These are phyloP conservation scores for Zhengitettix transpicula DNA, from an alignment of 2,888 invertebrate genomes.

Conservation along the genomic window DNA sequence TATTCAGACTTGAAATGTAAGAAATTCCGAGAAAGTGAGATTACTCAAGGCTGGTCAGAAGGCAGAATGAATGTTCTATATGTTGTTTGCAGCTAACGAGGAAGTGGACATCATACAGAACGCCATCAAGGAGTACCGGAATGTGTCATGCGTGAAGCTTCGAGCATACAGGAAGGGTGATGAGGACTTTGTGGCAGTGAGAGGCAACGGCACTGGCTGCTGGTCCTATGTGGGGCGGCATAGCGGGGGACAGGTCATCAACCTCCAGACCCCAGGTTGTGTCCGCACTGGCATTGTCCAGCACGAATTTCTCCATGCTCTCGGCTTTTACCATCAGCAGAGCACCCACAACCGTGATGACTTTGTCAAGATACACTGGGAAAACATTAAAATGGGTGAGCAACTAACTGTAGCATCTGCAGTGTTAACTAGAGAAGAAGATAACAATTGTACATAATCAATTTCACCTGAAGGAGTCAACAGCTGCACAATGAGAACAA, in stretches of 20 bases:
- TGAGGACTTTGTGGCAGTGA: conserved; percentile 37
- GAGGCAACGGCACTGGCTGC: conserved; percentile 36
- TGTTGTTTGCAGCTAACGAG: conserved; percentile 23
- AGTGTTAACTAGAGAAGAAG: too few relatives aligned
- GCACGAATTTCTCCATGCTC: conserved; percentile 35
- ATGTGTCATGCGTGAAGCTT: conserved; percentile 45
- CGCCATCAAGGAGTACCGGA: conserved; percentile 41
- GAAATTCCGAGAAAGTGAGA: too few relatives aligned
- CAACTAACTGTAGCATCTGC: neutral
- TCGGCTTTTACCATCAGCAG: conserved; percentile 37
- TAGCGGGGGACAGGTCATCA: conserved; percentile 41
- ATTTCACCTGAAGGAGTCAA: too few relatives aligned
- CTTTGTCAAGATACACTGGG: conserved; percentile 29
- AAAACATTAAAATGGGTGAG: conserved; percentile 29
- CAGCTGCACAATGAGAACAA: too few relatives aligned
- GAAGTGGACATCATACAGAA: conserved; percentile 31
- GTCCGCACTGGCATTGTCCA: conserved; percentile 33
- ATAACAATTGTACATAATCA: too few relatives aligned
- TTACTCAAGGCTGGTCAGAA: neutral
- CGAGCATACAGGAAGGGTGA: conserved; percentile 37
- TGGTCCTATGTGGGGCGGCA: conserved; percentile 48
- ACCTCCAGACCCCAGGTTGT: conserved; percentile 28
- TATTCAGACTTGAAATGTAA: too few relatives aligned
- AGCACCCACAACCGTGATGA: conserved; percentile 31
- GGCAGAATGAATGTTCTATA: too few relatives aligned